Conservation (phyloP, 92 coral and sea anemone species). For the Zoanthus sociatus region DNA sequence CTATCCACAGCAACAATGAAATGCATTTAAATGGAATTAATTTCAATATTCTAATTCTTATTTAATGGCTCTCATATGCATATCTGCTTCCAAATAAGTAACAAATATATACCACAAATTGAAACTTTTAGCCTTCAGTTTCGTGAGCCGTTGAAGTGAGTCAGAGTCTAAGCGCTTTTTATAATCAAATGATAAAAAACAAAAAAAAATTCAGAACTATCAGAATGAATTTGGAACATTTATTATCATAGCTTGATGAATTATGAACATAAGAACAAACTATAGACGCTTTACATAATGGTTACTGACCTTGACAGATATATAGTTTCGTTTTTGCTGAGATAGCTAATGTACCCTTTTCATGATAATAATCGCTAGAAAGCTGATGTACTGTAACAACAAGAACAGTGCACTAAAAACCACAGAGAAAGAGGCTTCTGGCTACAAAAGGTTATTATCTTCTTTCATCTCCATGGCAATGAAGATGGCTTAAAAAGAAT, state of each 20-base stretch:
- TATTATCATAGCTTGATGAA: not conserved
- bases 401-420: not conserved
- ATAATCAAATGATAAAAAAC: not conserved
- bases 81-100: no score
- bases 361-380: not conserved
- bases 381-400: not conserved
- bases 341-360: not conserved
- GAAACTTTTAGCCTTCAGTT: no score
- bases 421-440: constrained; percentile 14
- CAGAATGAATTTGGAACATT: not conserved
- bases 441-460: constrained; percentile 22
- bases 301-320: not conserved
- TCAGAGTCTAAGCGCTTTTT: no score
- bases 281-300: not conserved
- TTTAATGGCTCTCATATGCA: no score
- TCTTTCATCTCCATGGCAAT: constrained; percentile 34
- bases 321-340: not conserved
- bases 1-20: no score
- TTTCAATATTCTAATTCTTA: no score
- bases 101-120: no score
- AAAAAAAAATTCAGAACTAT: not conserved
- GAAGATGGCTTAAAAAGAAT: constrained; percentile 17
- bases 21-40: no score
- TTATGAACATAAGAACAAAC: not conserved
- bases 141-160: no score